Base-by-base conservation (phyloP, 2,888 invertebrate genomes). In the Coecobrya sp. region DNA sequence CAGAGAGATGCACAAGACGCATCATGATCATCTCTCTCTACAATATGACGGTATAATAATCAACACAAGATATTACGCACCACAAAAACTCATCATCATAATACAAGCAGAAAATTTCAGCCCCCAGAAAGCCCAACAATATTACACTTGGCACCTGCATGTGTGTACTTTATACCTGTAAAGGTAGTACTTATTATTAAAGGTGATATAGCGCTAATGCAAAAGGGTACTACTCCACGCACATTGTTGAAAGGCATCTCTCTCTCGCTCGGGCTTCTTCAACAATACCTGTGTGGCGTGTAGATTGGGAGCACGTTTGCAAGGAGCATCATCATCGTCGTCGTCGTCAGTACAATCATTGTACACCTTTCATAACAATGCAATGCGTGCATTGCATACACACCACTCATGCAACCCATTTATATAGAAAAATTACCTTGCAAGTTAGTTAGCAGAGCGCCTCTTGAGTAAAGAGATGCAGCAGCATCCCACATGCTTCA, bases 71-170 rank as follows among this genome's bases (percentile, higher is more conserved):
- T 22, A 62, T 25, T 25, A 49, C 45, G 22, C 49, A 22, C 22
- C 11, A 22, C 22, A 22, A 1, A 13, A 68, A 27, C 30, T 19
- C 45, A 76, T 25, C 65, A 65, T 0, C 27, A 8, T 13, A 27
- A 16, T 30, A 5, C 65, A n/a, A 62, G 49, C 49, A 55, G 42
- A 55, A 19, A 30, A 79, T 30, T 27, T 79, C 76, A 49, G 30
- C 87, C 87, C 87, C 49, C 16, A 87, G 62, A 55, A 4, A 62
- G 22, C 62, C n/a, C 7, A 4, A 62, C 8, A 55, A 30, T 59
- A 27, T 59, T 81, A 87, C 86, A 81, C 52, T 89, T 89, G 68
- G 70, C 89, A 89, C 89, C 68, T 82, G 70, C 89, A 89, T 82
- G 52, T 82, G 81, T 81, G 89, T 82, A 81, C 62, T 22, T 52